Evolutionary conservation across 2,113 vertebrate genomes (phyloP), one percentile per base, ranked within the genome.

Genomic region (Opisthocomus hoazin): DNA sequence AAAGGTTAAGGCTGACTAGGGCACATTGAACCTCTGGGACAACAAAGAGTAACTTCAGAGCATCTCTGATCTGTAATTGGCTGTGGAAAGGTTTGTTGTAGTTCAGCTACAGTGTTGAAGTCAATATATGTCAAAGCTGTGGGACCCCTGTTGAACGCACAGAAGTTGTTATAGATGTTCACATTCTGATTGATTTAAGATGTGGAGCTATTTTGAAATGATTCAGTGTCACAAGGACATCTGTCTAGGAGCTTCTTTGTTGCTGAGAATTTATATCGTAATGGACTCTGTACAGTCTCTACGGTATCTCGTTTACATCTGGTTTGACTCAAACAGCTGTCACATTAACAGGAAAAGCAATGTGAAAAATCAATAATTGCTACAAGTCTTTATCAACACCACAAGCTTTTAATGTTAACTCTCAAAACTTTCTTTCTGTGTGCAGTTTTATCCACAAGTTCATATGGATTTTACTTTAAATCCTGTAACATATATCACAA

Each of bases 381-480:
- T 69, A 19, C 45, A 91, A 50, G 70, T 83, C 37, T 87, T 94
- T 87, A 90, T 95, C 65, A 83, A 53, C 26, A 53, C 16, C n/a
- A 76, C 57, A 87, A 77, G 94, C 74, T 89, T 96, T 41, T 79
- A 79, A 76, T n/a, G 53, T 79, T 85, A 91, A 51, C 45, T 79
- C 50, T 91, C 74, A 90, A 93, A 96, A 96, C 58, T 91, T 95
- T 71, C 22, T 73, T 84, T 92, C 64, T 76, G 4, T 85, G 36
- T 73, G 61, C 19, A 57, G 50, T 57, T 95, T 91, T 68, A 71
- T 64, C 43, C 50, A 54, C 74, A 43, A 39, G 9, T 56, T 89
- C 36, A 45, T 84, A 91, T 32, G 36, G 74, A 87, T 94, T 89
- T 95, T 86, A 32, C 61, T 89, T 95, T 82, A 91, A 95, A 87